Percentiles rank a stretch among this genome's conserved stretches.
These are phyloP conservation scores for Peromyscus attwateri DNA, from an alignment of 2,797 vertebrate genomes.

Conservation along the genomic window DNA sequence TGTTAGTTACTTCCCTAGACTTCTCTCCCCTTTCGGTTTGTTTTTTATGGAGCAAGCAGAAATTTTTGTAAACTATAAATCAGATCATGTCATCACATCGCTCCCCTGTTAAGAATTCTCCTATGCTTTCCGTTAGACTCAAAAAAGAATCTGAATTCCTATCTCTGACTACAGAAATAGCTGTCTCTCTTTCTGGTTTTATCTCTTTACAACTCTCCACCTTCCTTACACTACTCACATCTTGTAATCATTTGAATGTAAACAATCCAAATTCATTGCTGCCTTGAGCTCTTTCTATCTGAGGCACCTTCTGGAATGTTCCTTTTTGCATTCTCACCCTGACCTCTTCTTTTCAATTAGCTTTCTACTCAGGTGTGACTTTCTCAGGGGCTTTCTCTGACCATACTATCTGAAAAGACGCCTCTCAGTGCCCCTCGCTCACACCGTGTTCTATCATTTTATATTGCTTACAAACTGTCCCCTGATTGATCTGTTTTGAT, in stretches of 20 bases:
- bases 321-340: background rate
- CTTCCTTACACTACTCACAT: background rate
- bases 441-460: background rate
- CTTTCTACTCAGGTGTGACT: background rate
- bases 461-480: background rate
- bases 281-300: background rate
- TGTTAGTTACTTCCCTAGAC: background rate
- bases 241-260: background rate
- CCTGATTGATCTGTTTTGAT: conserved; percentile 3
- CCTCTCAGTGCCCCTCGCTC: background rate
- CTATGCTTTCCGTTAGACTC: background rate
- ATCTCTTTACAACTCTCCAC: background rate
- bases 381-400: background rate
- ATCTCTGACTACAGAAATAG: background rate
- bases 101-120: background rate
- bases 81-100: background rate
- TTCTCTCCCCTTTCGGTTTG: background rate
- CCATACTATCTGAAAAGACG: background rate
- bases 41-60: conserved; percentile 8
- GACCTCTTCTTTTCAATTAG: background rate
- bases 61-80: background rate
- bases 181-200: background rate
- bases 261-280: background rate
- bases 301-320: background rate
- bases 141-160: conserved; percentile 31